These are phyloP conservation scores for Liodrosophila aerea DNA, from an alignment of 2,888 invertebrate species.

Conservation along the genomic window DNA sequence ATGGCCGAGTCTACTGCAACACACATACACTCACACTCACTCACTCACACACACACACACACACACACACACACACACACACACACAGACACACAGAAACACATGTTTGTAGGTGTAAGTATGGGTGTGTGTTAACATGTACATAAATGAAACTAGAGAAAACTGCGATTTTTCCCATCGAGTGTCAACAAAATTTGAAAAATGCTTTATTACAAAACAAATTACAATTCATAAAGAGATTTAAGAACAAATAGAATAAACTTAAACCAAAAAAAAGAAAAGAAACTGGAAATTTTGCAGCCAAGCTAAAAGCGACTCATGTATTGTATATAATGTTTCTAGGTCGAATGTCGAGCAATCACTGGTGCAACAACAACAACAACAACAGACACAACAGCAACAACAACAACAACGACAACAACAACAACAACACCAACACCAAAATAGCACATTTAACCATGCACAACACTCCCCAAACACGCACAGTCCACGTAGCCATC, in stretches of 20 bases:
- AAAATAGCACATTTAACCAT: slow-evolving; percentile 59
- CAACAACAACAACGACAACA: slow-evolving; percentile 62
- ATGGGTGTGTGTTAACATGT: slow-evolving; percentile 1
- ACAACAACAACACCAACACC: slow-evolving; percentile 64
- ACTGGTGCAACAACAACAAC: slow-evolving; percentile 81
- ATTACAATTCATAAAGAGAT: slow-evolving; percentile 15
- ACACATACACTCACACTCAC: no score
- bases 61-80: slow-evolving; percentile 8
- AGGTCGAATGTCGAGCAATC: slow-evolving; percentile 83
- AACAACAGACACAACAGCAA: slow-evolving; percentile 58
- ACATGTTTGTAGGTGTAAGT: slow-evolving; percentile 3
- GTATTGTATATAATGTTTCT: slow-evolving; percentile 83
- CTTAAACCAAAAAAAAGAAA: slow-evolving; percentile 22
- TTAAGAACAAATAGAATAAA: slow-evolving; percentile 13
- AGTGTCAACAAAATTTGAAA: slow-evolving; percentile 60
- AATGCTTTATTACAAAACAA: slow-evolving; percentile 38
- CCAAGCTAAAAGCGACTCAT: slow-evolving; percentile 66
- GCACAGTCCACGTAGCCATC: slow-evolving; percentile 56
- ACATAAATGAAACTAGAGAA: neutral
- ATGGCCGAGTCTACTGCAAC: no score
- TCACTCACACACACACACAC: slow-evolving; percentile 5
- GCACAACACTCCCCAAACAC: slow-evolving; percentile 60
- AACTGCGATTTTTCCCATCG: slow-evolving; percentile 15
- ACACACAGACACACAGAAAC: slow-evolving; percentile 11
- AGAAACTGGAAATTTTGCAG: slow-evolving; percentile 53